A percentile compares a stretch with the other conserved stretches of the same genome.
Conservation (phyloP, 2,113 vertebrate genomes). For the Microcebus jonahi region DNA sequence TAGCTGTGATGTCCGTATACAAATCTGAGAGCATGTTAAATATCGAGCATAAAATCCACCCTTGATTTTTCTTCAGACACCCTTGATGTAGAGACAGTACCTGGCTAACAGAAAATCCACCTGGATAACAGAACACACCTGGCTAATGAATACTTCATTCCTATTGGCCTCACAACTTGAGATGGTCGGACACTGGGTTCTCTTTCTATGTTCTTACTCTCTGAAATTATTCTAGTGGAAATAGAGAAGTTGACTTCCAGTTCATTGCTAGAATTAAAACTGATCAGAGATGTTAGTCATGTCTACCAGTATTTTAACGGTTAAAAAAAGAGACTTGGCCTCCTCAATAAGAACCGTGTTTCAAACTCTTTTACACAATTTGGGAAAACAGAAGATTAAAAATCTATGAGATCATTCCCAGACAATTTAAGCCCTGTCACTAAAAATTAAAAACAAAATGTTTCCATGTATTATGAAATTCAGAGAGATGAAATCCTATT, state of each 20-base stretch:
- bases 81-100: not conserved
- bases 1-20: not conserved
- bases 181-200: not conserved
- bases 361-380: not conserved
- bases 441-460: not conserved
- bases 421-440: not conserved
- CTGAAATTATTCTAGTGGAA: not conserved
- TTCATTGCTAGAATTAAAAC: conserved; percentile 23
- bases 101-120: too few species aligned
- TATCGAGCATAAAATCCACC: too few species aligned
- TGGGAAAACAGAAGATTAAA: not conserved
- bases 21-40: not conserved
- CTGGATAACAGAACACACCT: not conserved
- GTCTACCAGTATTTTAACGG: not conserved
- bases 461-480: not conserved
- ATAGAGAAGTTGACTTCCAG: not conserved
- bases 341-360: not conserved
- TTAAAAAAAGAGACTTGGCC: not conserved
- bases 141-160: not conserved
- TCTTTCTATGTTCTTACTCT: not conserved
- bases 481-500: not conserved
- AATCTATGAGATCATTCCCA: not conserved
- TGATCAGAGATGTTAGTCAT: not conserved
- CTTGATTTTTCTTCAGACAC: too few species aligned
- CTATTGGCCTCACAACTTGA: not conserved